Evolutionary conservation across 2,888 invertebrate genomes (phyloP).

Genomic region (Psococerastis gibbosa): DNA sequence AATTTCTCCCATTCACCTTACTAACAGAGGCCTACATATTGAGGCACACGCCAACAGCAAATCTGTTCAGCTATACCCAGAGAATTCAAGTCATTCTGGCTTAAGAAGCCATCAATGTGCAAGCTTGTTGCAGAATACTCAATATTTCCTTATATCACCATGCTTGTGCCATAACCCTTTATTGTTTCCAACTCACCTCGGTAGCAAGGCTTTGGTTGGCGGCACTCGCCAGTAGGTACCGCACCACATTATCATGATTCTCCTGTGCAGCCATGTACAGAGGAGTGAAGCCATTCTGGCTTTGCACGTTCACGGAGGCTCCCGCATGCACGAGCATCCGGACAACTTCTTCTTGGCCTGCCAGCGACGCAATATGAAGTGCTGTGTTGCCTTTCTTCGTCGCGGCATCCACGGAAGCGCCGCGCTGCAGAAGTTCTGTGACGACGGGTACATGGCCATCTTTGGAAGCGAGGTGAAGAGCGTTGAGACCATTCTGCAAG

Average conservation of each 20-base stretch:
- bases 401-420: slow-evolving; percentile 85
- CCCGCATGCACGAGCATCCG: slow-evolving; percentile 75
- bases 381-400: slow-evolving; percentile 97
- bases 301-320: slow-evolving; percentile 92
- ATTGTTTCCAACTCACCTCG: slow-evolving; percentile 41
- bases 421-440: slow-evolving; percentile 70
- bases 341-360: slow-evolving; percentile 89
- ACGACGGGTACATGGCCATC: slow-evolving; percentile 94
- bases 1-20: no score
- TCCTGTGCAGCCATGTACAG: slow-evolving; percentile 98
- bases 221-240: slow-evolving; percentile 73
- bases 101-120: no score
- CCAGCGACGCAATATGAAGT: slow-evolving; percentile 91
- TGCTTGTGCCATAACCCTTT: no score
- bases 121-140: no score
- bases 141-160: no score
- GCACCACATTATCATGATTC: slow-evolving; percentile 85
- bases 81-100: no score
- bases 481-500: slow-evolving; percentile 86
- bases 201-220: slow-evolving; percentile 94
- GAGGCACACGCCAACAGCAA: no score
- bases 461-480: slow-evolving; percentile 91
- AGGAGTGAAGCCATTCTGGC: slow-evolving; percentile 93
- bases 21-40: no score
- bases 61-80: no score